These are phyloP conservation scores for Salvelinus namaycush DNA, from an alignment of 2,113 vertebrate genomes.

Conservation along the genomic window DNA sequence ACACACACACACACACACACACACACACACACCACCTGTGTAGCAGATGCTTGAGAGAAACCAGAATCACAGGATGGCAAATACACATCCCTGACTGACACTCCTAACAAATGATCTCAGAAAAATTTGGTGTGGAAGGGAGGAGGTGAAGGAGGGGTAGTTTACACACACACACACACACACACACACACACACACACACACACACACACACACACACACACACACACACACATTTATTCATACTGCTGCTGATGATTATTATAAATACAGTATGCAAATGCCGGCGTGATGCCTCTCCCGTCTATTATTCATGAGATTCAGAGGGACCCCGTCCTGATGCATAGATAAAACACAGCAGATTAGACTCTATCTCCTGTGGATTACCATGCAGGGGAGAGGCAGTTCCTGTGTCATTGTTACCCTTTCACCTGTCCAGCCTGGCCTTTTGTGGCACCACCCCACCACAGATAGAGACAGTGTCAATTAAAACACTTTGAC, in stretches of 20 bases:
- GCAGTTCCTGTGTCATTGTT: constrained; percentile 74
- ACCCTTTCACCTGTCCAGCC: constrained; percentile 65
- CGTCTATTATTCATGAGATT: constrained; percentile 4
- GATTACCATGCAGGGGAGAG: constrained; percentile 37
- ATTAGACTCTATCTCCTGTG: constrained; percentile 36
- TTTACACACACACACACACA: background rate
- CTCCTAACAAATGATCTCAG: constrained; percentile 4
- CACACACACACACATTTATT: background rate
- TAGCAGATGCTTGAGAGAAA: constrained; percentile 7
- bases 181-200: background rate
- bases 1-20: background rate
- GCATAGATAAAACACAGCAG: constrained; percentile 15
- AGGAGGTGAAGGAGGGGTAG: background rate
- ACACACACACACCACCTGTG: constrained; percentile 1
- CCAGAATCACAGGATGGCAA: background rate
- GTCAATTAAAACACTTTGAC: constrained; percentile 70
- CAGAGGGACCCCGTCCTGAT: background rate
- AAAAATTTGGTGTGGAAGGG: background rate
- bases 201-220: background rate
- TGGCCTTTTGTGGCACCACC: constrained; percentile 11
- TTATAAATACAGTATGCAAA: constrained; percentile 16
- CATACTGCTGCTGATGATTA: background rate
- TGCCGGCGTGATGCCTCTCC: background rate
- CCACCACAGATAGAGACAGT: constrained; percentile 24
- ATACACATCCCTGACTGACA: background rate